A percentile compares a stretch with the other conserved stretches of the same genome.
Evolutionary conservation across 2,888 invertebrate genomes (phyloP).

Genomic region (Ectropis crepuscularia): DNA sequence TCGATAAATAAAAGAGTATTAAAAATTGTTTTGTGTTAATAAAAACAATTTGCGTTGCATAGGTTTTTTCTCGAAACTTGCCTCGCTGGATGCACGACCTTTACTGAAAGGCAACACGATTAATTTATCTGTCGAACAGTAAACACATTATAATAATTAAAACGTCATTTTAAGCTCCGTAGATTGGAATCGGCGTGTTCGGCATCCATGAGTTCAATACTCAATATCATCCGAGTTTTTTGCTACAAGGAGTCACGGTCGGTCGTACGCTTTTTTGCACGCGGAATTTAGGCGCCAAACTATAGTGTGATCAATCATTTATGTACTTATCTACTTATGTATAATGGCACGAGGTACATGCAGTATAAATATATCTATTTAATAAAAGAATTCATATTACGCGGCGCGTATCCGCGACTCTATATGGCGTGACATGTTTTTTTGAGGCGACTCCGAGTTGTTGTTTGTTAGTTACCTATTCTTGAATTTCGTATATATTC

Average conservation of each 20-base stretch:
- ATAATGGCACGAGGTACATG: conserved; percentile 26
- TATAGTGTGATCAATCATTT: conserved; percentile 60
- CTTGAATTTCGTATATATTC: conserved; percentile 61
- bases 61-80: conserved; percentile 51
- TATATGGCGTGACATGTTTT: conserved; percentile 54
- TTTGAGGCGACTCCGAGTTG: conserved; percentile 40
- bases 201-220: conserved; percentile 47
- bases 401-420: conserved; percentile 41
- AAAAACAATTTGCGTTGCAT: conserved; percentile 41
- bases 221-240: conserved; percentile 54
- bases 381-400: conserved; percentile 26
- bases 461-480: conserved; percentile 49
- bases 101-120: conserved; percentile 50
- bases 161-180: conserved; percentile 31
- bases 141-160: conserved; percentile 36
- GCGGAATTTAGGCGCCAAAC: conserved; percentile 80
- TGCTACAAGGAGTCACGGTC: conserved; percentile 72
- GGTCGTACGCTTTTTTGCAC: conserved; percentile 75
- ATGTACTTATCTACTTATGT: conserved; percentile 28
- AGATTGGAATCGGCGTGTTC: conserved; percentile 31
- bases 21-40: conserved; percentile 38
- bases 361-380: conserved; percentile 25
- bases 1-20: conserved; percentile 43
- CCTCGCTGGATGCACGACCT: conserved; percentile 47
- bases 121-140: conserved; percentile 40